These are phyloP conservation scores for Volucella inflata DNA, from an alignment of 2,888 invertebrate species.

Conservation along the genomic window DNA sequence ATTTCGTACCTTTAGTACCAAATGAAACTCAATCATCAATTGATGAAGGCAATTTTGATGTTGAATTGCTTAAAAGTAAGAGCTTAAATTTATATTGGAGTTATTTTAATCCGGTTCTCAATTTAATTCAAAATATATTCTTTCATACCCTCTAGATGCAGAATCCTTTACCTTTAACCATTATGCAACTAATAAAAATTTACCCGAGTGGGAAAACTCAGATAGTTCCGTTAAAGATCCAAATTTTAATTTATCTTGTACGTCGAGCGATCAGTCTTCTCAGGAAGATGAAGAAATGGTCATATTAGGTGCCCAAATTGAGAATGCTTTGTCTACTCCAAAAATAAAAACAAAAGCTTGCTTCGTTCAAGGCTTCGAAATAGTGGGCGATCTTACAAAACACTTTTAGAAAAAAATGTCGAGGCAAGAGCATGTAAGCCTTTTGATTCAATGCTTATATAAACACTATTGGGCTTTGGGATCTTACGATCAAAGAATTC, in stretches of 20 bases:
- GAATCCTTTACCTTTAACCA: constrained; percentile 2
- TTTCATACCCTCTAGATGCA: constrained; percentile 17
- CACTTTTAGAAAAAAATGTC: constrained; percentile 4
- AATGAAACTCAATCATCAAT: constrained; percentile 8
- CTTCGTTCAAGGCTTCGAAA: constrained; percentile 13
- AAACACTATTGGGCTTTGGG: constrained; percentile 13
- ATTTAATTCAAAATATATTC: not conserved
- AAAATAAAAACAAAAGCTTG: not conserved
- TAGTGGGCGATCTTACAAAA: constrained; percentile 5
- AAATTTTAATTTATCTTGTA: constrained; percentile 10
- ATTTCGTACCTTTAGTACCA: not conserved
- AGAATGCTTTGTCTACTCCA: not conserved
- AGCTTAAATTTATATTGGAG: constrained; percentile 1
- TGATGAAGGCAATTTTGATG: constrained; percentile 7
- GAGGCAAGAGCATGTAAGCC: constrained; percentile 2
- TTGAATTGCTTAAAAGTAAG: constrained; percentile 8
- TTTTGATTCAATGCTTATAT: not conserved
- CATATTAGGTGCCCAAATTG: not conserved
- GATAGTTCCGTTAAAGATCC: not conserved
- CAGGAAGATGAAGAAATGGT: constrained; percentile 4
- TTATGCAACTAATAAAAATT: constrained; percentile 1
- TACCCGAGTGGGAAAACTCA: no score
- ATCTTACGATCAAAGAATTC: constrained; percentile 53
- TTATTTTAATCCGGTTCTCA: constrained; percentile 2
- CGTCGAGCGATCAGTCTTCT: not conserved